These are phyloP conservation scores for Dolomedes plantarius DNA, from an alignment of 2,888 invertebrate species.

Conservation along the genomic window DNA sequence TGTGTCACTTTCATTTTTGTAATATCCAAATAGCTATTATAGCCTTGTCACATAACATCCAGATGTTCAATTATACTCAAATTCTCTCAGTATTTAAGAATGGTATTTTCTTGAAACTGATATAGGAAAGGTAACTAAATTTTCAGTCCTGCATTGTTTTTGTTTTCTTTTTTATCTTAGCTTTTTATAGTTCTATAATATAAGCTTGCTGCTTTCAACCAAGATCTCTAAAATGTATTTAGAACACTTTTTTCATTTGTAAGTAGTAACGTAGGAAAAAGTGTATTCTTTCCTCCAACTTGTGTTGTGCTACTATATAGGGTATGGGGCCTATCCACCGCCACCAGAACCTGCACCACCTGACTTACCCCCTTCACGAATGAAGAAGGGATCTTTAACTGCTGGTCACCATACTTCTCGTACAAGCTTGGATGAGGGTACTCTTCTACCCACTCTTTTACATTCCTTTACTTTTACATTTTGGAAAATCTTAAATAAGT, in stretches of 20 bases:
- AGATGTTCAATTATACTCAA: too few relatives aligned
- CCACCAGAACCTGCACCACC: constrained; percentile 91
- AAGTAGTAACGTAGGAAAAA: constrained; percentile 58
- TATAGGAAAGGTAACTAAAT: too few relatives aligned
- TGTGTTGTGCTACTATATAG: constrained; percentile 70
- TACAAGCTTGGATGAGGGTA: constrained; percentile 73
- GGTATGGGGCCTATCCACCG: constrained; percentile 83
- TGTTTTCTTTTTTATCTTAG: too few relatives aligned
- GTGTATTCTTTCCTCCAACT: constrained; percentile 49
- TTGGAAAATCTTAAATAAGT: not conserved
- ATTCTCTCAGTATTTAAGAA: too few relatives aligned
- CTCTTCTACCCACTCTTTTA: constrained; percentile 65
- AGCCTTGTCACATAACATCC: too few relatives aligned
- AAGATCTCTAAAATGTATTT: constrained; percentile 15
- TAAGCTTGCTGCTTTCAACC: constrained; percentile 5
- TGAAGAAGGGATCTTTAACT: constrained; percentile 73
- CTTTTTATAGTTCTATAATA: not conserved
- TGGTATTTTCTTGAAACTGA: too few relatives aligned
- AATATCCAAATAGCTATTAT: too few relatives aligned
- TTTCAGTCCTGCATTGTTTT: not conserved
- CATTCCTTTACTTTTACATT: constrained; percentile 53
- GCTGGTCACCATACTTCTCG: constrained; percentile 73
- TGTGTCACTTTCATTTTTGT: too few relatives aligned
- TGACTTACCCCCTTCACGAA: constrained; percentile 79
- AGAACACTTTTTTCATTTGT: constrained; percentile 44